Evolutionary conservation across 2,797 vertebrate genomes (phyloP).

Genomic region (Carcharodon carcharias): DNA sequence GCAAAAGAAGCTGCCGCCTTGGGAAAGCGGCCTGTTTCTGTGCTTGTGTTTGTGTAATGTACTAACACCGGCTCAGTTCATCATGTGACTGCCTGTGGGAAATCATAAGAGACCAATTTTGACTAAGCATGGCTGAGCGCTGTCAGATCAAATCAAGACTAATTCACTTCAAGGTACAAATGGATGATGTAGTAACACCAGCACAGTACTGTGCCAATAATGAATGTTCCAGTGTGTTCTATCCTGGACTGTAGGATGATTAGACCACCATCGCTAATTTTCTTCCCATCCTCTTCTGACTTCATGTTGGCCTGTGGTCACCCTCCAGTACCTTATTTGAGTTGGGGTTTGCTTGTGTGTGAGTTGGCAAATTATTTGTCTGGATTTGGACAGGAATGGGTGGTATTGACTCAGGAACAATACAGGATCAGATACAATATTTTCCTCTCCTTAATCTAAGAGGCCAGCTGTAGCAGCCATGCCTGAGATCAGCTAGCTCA

Average conservation of each 20-base stretch:
- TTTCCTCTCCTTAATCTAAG: not conserved
- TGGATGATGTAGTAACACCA: conserved; percentile 27
- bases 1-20: too few relatives aligned
- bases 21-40: not conserved
- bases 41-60: not conserved
- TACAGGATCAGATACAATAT: not conserved
- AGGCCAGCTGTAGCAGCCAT: not conserved
- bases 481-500: not conserved
- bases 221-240: not conserved
- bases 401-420: not conserved
- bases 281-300: not conserved
- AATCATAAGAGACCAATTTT: conserved; percentile 5
- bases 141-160: conserved; percentile 33
- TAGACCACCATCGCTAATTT: too few relatives aligned
- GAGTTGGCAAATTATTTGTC: not conserved
- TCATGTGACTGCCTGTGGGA: conserved; percentile 25
- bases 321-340: not conserved
- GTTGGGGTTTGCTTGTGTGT: not conserved
- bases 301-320: not conserved
- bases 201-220: not conserved
- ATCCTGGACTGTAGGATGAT: not conserved
- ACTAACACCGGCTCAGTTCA: not conserved
- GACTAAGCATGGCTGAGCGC: conserved; percentile 17
- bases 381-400: not conserved
- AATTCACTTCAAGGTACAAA: conserved; percentile 34